Evolutionary conservation across 2,888 invertebrate species (phyloP), one percentile per base, ranked within the genome.

Genomic region (Agrilus biguttatus): DNA sequence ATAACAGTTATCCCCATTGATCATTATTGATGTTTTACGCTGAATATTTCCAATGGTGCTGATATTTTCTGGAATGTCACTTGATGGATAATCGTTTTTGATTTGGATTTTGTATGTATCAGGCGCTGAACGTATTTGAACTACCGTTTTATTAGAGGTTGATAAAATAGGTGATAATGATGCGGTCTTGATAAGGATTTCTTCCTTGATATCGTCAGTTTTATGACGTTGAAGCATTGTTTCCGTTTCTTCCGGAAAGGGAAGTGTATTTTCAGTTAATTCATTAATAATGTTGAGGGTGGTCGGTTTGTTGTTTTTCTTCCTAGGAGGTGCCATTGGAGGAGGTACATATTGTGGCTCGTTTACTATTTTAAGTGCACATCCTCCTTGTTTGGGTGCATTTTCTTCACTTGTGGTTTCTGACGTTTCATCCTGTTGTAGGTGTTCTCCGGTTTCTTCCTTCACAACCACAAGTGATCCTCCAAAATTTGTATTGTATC

Each of bases 1-100:
- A 57, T 82, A 85, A 65, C 73, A 85, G 67, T 77, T 82, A 60
- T 76, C 80, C 41, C 76, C 81, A 59, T 70, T 82, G 56, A 83
- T 83, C 70, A 81, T 70, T 54, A 83, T 83, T 12, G 83, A 83
- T 14, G 83, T 77, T 60, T 68, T 80, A 67, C 65, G 56, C 49
- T 65, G 63, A 2, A 59, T 55, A 48, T 55, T 61, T n/a, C 58
- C 52, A 33, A 60, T 53, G 5, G 51, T 52, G 36, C 53, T 59
- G 36, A 56, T 53, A n/a, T 53, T 44, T 40, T 54, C 54, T 2
- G 40, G 36, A 23, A 40, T 33, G 28, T 61, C 61, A 28, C 28
- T 28, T 3, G 28, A 28, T 13, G 56, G 49, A 48, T 60, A 65
- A 51, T 66, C 70, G 50, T 74, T 73, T 51, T 66, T 69, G 45